Percentiles rank a stretch among this genome's conserved stretches.
Conservation (phyloP, 1,140 invertebrate genomes). For the Papilio polyxenes region DNA sequence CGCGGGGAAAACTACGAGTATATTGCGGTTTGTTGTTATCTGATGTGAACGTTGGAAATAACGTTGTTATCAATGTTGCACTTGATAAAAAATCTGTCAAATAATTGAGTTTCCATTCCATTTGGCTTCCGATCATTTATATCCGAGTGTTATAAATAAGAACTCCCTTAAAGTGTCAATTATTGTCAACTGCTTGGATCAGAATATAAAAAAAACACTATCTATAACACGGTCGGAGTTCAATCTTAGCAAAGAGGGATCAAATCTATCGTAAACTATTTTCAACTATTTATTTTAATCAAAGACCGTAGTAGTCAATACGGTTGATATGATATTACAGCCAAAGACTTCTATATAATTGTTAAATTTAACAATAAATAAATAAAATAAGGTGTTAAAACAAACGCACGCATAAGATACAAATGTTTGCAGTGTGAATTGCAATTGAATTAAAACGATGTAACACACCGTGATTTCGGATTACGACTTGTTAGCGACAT, state of each 20-base stretch:
- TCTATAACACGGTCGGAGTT: no score
- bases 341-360: no score
- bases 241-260: no score
- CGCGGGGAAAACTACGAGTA: background rate
- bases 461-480: conserved; percentile 42
- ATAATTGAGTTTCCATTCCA: background rate
- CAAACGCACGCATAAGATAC: conserved; percentile 41
- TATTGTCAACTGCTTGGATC: background rate
- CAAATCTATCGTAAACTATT: no score
- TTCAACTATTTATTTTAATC: no score
- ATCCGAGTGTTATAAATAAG: background rate
- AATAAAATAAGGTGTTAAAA: conserved; percentile 1
- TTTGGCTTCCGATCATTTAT: background rate
- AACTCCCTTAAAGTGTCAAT: background rate
- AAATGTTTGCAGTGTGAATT: conserved; percentile 37
- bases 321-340: no score
- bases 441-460: conserved; percentile 43
- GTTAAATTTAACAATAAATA: background rate
- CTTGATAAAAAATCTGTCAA: conserved; percentile 21
- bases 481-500: conserved; percentile 47
- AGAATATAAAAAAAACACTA: background rate
- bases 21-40: conserved; percentile 18
- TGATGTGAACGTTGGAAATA: conserved; percentile 3
- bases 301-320: no score
- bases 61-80: background rate